Percentiles rank a stretch among this genome's conserved stretches.
Conservation (phyloP, 2,113 vertebrate species). For the Chroicocephalus ridibundus region DNA sequence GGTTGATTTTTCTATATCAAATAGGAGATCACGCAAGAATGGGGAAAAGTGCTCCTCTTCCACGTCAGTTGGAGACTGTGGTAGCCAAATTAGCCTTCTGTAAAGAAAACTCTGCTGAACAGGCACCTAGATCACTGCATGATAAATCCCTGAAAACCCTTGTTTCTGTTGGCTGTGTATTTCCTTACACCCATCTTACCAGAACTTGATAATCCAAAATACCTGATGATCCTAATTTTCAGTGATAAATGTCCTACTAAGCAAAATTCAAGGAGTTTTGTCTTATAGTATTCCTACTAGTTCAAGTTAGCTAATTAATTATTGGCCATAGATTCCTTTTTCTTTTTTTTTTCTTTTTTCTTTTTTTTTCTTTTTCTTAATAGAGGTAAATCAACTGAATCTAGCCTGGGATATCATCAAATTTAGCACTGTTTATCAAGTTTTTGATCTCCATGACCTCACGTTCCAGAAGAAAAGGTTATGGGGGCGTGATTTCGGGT, state of each 20-base stretch:
- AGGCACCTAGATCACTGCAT: neutral
- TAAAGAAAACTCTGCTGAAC: neutral
- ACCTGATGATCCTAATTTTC: neutral
- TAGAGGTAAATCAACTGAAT: neutral
- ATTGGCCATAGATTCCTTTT: neutral
- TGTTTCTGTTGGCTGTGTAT: neutral
- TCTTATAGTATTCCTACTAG: neutral
- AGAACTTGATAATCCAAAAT: neutral
- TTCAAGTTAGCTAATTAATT: neutral
- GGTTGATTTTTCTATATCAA: fast-evolving
- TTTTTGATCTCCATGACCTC: neutral
- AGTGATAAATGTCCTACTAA: neutral
- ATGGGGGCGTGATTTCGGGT: fast-evolving
- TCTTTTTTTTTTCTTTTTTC: neutral
- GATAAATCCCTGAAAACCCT: neutral
- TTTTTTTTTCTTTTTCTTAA: neutral
- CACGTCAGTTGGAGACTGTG: neutral
- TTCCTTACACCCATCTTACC: neutral
- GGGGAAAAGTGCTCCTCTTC: neutral
- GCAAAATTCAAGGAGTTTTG: neutral
- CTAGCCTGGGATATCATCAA: neutral
- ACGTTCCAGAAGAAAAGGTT: neutral
- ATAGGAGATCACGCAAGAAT: neutral
- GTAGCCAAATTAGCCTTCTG: neutral
- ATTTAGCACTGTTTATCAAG: neutral